Conservation (phyloP, 23 tunicate genomes). For the Botrylloides violaceus region DNA sequence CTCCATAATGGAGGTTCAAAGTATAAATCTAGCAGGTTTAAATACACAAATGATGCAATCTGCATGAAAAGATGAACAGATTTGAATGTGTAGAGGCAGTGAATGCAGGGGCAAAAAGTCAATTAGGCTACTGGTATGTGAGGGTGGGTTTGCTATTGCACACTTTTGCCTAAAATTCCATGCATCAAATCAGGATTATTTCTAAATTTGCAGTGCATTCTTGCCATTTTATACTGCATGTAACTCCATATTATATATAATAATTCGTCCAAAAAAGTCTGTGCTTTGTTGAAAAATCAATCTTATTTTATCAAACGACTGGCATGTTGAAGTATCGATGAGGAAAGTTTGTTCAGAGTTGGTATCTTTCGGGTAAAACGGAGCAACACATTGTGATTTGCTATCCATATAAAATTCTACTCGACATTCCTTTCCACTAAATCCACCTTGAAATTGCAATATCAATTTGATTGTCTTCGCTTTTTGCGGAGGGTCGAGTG, state of each 20-base stretch:
- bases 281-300: slow-evolving; percentile 44
- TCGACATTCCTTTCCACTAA: slow-evolving; percentile 52
- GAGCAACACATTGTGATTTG: slow-evolving; percentile 1
- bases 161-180: too few relatives aligned
- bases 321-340: slow-evolving; percentile 6
- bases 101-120: too few relatives aligned
- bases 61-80: too few relatives aligned
- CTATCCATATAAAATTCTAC: slow-evolving; percentile 13
- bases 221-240: too few relatives aligned
- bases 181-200: too few relatives aligned
- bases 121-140: too few relatives aligned
- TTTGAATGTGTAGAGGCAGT: too few relatives aligned
- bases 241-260: slow-evolving; percentile 31
- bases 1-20: neutral
- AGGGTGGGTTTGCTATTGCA: too few relatives aligned
- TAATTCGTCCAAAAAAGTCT: slow-evolving; percentile 77
- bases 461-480: slow-evolving; percentile 4
- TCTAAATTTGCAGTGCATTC: too few relatives aligned
- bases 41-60: too few relatives aligned
- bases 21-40: too few relatives aligned
- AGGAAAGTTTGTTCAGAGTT: slow-evolving; percentile 50
- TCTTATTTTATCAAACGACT: slow-evolving; percentile 5
- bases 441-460: slow-evolving; percentile 98
- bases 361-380: slow-evolving; percentile 76
- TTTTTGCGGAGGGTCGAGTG: slow-evolving; percentile 27